These are phyloP conservation scores for Catagonus wagneri DNA, from an alignment of 2,113 vertebrate species.

Conservation along the genomic window DNA sequence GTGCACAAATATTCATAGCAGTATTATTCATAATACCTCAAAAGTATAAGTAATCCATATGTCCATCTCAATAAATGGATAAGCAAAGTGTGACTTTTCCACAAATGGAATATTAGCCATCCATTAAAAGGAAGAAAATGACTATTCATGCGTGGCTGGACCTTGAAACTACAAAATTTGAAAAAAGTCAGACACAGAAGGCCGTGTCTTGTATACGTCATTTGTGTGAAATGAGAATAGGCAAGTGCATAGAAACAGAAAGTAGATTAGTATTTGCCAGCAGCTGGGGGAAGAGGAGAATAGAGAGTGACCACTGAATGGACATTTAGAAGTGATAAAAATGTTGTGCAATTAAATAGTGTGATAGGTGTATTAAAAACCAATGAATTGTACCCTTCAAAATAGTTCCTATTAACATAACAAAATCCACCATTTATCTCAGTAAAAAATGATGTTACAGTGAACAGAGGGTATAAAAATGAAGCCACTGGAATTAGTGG, in stretches of 20 bases:
- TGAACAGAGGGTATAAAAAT: neutral
- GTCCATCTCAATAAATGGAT: neutral
- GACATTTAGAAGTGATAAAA: neutral
- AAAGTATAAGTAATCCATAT: neutral
- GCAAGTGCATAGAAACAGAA: neutral
- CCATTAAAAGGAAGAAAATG: neutral
- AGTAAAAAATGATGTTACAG: neutral
- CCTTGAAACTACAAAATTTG: neutral
- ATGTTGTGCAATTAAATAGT: neutral
- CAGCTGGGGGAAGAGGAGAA: rapidly evolving
- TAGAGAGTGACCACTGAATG: neutral
- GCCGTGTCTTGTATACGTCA: neutral
- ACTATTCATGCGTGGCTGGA: neutral
- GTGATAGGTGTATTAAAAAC: neutral
- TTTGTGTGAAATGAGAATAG: neutral
- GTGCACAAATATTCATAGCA: neutral
- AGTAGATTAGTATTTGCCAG: neutral
- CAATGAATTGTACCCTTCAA: neutral
- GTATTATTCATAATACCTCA: neutral
- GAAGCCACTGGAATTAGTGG: neutral
- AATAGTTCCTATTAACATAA: neutral
- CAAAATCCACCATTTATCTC: neutral
- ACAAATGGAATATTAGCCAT: neutral
- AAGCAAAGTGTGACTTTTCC: neutral
- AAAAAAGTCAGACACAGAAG: neutral